Percentiles rank a stretch among this genome's conserved stretches.
Evolutionary conservation across 2,888 invertebrate genomes (phyloP).

Genomic region (Pharmacophagus antenor): DNA sequence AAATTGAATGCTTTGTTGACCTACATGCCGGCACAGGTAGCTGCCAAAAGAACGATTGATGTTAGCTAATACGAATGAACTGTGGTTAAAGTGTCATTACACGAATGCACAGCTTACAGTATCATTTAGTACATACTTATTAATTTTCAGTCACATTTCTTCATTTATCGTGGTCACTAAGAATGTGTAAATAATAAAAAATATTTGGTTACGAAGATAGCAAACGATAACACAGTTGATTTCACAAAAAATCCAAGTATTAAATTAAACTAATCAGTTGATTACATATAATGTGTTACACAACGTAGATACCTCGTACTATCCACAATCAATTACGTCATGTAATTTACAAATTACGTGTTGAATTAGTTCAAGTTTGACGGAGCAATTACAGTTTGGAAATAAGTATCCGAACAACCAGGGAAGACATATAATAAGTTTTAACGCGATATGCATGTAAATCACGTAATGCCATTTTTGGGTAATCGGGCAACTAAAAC

Average conservation of each 20-base stretch:
- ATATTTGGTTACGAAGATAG: no score
- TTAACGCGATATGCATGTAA: not conserved
- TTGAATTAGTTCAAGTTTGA: not conserved
- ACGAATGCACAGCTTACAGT: slow-evolving; percentile 2
- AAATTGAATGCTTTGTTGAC: slow-evolving; percentile 52
- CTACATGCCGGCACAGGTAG: slow-evolving; percentile 11
- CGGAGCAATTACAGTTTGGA: not conserved
- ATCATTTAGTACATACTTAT: not conserved
- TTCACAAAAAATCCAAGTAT: no score
- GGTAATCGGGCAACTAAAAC: slow-evolving; percentile 1
- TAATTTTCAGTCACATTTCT: not conserved
- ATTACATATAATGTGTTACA: not conserved
- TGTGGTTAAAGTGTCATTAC: slow-evolving; percentile 26
- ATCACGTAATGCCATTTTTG: slow-evolving; percentile 5
- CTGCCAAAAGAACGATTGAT: slow-evolving; percentile 27
- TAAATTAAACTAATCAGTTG: not conserved
- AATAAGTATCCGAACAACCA: not conserved
- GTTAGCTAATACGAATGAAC: slow-evolving; percentile 12
- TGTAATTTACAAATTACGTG: not conserved
- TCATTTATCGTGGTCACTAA: no score
- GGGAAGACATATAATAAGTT: not conserved
- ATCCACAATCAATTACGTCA: not conserved
- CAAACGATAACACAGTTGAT: no score
- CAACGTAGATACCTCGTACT: not conserved
- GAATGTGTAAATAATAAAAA: no score